Percentiles rank a stretch among this genome's conserved stretches.
These are phyloP conservation scores for Bedellia somnulentella DNA, from an alignment of 2,888 invertebrate species.

Conservation along the genomic window DNA sequence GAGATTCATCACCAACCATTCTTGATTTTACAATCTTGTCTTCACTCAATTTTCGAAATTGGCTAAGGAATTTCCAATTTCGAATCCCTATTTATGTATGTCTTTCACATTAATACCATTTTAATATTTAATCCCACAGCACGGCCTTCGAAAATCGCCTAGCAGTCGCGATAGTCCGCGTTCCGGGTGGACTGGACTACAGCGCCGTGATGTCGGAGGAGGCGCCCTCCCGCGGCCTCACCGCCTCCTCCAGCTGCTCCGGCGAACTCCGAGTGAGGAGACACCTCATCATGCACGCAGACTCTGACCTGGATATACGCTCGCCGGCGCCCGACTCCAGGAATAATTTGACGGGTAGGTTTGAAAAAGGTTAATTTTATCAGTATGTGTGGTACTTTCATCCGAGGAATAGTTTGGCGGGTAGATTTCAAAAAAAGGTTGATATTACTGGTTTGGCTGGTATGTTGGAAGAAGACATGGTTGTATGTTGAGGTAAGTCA, in stretches of 20 bases:
- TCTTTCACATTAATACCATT: too few relatives aligned
- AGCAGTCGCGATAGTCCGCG: constrained; percentile 86
- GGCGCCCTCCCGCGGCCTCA: constrained; percentile 25
- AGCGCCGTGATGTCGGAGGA: constrained; percentile 50
- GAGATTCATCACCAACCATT: too few relatives aligned
- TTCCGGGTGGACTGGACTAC: constrained; percentile 85
- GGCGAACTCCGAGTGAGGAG: constrained; percentile 36
- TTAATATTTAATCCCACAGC: too few relatives aligned
- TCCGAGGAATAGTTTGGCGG: too few relatives aligned
- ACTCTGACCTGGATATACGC: constrained; percentile 70
- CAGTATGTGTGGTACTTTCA: too few relatives aligned
- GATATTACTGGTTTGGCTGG: background rate
- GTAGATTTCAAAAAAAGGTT: too few relatives aligned
- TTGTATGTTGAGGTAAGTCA: too few relatives aligned
- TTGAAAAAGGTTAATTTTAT: background rate
- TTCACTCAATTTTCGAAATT: too few relatives aligned
- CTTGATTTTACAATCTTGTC: too few relatives aligned
- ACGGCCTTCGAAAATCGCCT: constrained; percentile 91
- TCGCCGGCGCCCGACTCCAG: constrained; percentile 21
- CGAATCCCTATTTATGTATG: too few relatives aligned
- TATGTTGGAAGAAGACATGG: too few relatives aligned
- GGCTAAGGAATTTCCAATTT: too few relatives aligned
- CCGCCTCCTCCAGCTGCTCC: constrained; percentile 36
- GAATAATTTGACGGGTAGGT: constrained; percentile 33
- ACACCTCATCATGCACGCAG: constrained; percentile 64